Evolutionary conservation across 2,113 vertebrate species (phyloP).

Genomic region (Phrynocephalus versicolor): DNA sequence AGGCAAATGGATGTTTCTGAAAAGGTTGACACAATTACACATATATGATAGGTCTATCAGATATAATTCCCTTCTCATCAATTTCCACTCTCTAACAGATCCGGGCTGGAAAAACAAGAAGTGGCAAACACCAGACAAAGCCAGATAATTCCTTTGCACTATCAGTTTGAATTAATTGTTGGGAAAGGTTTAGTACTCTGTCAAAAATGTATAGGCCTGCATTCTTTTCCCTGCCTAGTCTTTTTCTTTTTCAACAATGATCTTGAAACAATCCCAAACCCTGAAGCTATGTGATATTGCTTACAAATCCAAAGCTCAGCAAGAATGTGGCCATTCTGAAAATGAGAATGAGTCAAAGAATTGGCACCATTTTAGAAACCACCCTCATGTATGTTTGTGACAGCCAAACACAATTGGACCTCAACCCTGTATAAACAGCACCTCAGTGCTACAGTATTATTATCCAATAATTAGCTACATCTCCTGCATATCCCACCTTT

Average conservation of each 20-base stretch:
- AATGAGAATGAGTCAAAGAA: neutral
- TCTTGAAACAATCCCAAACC: neutral
- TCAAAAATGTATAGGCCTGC: conserved; percentile 46
- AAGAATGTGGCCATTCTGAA: neutral
- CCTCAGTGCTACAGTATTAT: neutral
- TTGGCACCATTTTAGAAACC: neutral
- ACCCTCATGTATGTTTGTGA: neutral
- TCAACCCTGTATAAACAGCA: rapidly evolving
- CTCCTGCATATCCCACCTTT: neutral
- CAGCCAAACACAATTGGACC: neutral
- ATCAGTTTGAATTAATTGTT: conserved; percentile 49
- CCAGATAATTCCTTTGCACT: conserved; percentile 54
- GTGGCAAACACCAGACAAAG: conserved; percentile 55
- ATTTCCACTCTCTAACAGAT: conserved; percentile 50
- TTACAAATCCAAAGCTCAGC: rapidly evolving
- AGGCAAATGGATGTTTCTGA: conserved; percentile 35
- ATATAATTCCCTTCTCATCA: conserved; percentile 68
- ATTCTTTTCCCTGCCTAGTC: conserved; percentile 39
- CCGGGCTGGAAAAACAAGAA: conserved; percentile 30
- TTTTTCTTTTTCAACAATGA: conserved; percentile 6
- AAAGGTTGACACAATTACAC: conserved; percentile 73
- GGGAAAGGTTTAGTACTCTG: conserved; percentile 62
- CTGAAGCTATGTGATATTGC: neutral
- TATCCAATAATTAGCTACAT: neutral
- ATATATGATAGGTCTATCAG: conserved; percentile 64